A percentile compares a stretch with the other conserved stretches of the same genome.
Conservation (phyloP, 1,140 invertebrate genomes). For the Anadara kagoshimensis region DNA sequence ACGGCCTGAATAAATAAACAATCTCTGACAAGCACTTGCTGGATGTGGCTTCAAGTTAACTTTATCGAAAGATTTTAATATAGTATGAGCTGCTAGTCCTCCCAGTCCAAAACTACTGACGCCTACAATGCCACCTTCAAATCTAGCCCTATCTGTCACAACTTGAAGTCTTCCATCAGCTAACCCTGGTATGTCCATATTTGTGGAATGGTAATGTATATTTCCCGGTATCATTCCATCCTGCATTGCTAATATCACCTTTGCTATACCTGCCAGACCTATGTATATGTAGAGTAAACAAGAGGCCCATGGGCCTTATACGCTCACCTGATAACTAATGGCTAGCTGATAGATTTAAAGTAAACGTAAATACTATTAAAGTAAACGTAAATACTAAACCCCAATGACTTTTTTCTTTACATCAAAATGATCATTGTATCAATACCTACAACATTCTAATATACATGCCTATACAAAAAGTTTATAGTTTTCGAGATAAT, state of each 20-base stretch:
- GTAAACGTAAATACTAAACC: too few relatives aligned
- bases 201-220: slow-evolving; percentile 90
- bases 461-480: too few relatives aligned
- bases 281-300: not conserved
- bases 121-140: slow-evolving; percentile 89
- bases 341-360: too few relatives aligned
- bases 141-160: slow-evolving; percentile 85
- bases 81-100: slow-evolving; percentile 93
- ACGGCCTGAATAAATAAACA: slow-evolving; percentile 87
- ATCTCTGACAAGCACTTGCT: slow-evolving; percentile 74
- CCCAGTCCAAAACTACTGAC: slow-evolving; percentile 98
- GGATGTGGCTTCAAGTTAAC: slow-evolving; percentile 1
- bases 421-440: too few relatives aligned
- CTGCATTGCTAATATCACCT: slow-evolving; percentile 93
- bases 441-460: too few relatives aligned
- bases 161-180: slow-evolving; percentile 90
- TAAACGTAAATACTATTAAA: too few relatives aligned
- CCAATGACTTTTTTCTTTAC: too few relatives aligned
- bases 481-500: too few relatives aligned
- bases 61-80: slow-evolving; percentile 80
- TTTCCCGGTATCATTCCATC: slow-evolving; percentile 89
- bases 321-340: too few relatives aligned
- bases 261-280: slow-evolving; percentile 90
- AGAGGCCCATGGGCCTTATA: too few relatives aligned
- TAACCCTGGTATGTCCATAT: slow-evolving; percentile 89